Evolutionary conservation across 2,888 invertebrate species (phyloP), one percentile per base, ranked within the genome.

Genomic region (Atethmia centrago): DNA sequence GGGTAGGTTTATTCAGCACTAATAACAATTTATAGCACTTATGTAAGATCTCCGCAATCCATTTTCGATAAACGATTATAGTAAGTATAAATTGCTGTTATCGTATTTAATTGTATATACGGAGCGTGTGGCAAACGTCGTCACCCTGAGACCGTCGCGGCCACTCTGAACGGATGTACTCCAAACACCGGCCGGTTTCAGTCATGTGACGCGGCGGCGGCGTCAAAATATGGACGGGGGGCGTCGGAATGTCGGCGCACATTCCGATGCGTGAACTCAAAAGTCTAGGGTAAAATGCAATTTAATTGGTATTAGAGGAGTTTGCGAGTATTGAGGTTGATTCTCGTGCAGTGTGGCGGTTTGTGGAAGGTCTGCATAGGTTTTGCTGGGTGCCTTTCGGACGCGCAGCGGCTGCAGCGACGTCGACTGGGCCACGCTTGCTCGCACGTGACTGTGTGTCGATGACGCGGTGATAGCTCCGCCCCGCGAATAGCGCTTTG

Each of bases 211-310:
- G 88, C 84, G 86, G 86, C 81, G 77, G 81, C 83, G 84, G 85
- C 91, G 90, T 92, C 92, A 93, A 94, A 94, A 93, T 93, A 94
- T 88, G 90, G 90, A 90, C 89, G 86, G 89, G 82, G 90, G 87
- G 80, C 77, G 74, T 72, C 80, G 90, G 88, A 93, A 93, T 94
- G 77, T 69, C 62, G 78, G 91, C 74, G 81, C 83, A 85, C 79
- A 86, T 85, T 85, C 77, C 85, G 85, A 79, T 81, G 78, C 79
- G 73, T 81, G 80, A 74, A 76, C 68, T 65, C 45, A 42, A 71
- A 66, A 67, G 72, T 64, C 42, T 65, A 58, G 36, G n/a, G 28
- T 61, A 55, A 72, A 78, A 65, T 66, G 62, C n/a, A 31, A 59
- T 80, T 51, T 42, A 45, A 21, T 10, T 31, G 21, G 49, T n/a